These are phyloP conservation scores for Lasius platythorax DNA, from an alignment of 2,888 invertebrate species.

Conservation along the genomic window DNA sequence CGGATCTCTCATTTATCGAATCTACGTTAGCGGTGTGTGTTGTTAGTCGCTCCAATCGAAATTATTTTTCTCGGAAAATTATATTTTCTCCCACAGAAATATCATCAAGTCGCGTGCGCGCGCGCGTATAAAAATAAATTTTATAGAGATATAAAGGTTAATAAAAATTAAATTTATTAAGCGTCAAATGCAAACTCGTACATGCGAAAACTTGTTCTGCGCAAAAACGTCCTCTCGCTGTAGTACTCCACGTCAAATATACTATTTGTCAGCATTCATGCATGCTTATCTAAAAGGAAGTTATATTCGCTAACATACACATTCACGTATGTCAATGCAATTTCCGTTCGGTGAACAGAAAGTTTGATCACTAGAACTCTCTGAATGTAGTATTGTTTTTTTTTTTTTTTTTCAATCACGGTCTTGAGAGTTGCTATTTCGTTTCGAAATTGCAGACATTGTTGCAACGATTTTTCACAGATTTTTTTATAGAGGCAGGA, in stretches of 20 bases:
- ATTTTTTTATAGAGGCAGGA: slow-evolving; percentile 39
- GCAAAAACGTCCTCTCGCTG: slow-evolving; percentile 36
- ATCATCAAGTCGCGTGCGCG: background rate
- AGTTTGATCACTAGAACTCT: slow-evolving; percentile 54
- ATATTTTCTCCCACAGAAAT: background rate
- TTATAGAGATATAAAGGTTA: background rate
- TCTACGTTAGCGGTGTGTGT: background rate
- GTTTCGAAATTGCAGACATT: slow-evolving; percentile 51
- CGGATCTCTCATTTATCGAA: slow-evolving; percentile 14
- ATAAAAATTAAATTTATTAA: slow-evolving; percentile 34
- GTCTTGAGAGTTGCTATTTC: slow-evolving; percentile 51
- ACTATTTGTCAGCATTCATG: slow-evolving; percentile 51
- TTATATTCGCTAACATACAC: slow-evolving; percentile 50
- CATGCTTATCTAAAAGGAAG: slow-evolving; percentile 57
- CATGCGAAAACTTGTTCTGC: slow-evolving; percentile 36
- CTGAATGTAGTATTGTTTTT: slow-evolving; percentile 37
- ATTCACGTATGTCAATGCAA: slow-evolving; percentile 52
- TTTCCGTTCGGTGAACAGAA: slow-evolving; percentile 52
- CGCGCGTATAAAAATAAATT: slow-evolving; percentile 15
- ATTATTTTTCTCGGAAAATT: background rate
- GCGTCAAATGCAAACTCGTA: slow-evolving; percentile 30
- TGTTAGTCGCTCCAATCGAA: background rate
- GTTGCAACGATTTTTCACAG: slow-evolving; percentile 44
- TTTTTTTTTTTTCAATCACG: slow-evolving; percentile 48
- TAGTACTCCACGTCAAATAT: slow-evolving; percentile 29